A percentile compares a stretch with the other conserved stretches of the same genome.
Conservation (phyloP, 2,888 invertebrate species). For the Heliothis peltigera region DNA sequence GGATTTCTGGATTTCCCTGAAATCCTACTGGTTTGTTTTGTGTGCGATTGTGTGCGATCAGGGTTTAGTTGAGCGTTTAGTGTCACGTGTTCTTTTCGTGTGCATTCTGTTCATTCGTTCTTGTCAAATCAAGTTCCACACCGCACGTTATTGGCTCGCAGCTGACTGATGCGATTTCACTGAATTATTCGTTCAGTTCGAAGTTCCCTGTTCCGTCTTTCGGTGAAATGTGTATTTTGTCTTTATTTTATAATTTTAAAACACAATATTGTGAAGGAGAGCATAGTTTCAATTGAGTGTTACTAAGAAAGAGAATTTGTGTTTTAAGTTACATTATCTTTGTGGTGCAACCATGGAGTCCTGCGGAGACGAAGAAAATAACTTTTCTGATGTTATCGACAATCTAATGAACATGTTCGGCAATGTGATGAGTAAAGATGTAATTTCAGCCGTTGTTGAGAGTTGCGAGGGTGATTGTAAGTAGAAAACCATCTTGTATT, state of each 20-base stretch:
- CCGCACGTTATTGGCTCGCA: no score
- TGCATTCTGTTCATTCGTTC: no score
- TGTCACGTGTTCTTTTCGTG: not conserved
- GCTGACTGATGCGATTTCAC: not conserved
- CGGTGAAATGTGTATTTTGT: slow-evolving; percentile 1
- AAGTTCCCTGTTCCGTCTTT: slow-evolving; percentile 5
- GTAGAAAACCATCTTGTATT: slow-evolving; percentile 60
- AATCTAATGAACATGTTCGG: slow-evolving; percentile 78
- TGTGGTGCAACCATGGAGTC: slow-evolving; percentile 44
- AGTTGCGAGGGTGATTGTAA: slow-evolving; percentile 82
- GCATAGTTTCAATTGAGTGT: not conserved
- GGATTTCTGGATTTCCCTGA: no score
- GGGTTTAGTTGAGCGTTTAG: no score
- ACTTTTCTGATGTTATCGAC: slow-evolving; percentile 70
- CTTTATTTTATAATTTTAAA: not conserved
- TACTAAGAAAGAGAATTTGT: not conserved
- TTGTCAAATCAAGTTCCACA: no score
- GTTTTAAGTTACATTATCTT: not conserved
- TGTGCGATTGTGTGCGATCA: no score
- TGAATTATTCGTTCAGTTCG: slow-evolving; percentile 10
- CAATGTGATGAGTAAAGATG: slow-evolving; percentile 72
- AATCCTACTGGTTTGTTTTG: no score
- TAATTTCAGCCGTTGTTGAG: slow-evolving; percentile 78
- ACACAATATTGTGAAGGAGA: not conserved
- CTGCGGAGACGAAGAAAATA: slow-evolving; percentile 41